Conservation (phyloP, 2,113 vertebrate genomes). For the Elachura formosa region DNA sequence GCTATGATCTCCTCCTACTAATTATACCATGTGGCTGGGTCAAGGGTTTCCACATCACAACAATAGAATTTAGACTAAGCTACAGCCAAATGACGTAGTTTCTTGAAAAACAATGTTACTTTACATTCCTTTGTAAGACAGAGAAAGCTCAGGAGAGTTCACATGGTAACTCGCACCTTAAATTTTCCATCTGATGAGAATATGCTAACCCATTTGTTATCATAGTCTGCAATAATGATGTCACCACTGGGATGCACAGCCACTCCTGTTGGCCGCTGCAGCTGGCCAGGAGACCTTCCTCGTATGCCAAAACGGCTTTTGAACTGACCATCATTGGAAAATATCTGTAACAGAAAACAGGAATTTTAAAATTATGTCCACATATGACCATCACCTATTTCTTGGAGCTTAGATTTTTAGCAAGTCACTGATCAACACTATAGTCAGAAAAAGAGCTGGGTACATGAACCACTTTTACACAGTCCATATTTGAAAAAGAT, state of each 20-base stretch:
- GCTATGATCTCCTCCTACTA: neutral
- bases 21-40: neutral
- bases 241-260: slow-evolving; percentile 93
- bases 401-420: neutral
- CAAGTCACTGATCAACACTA: neutral
- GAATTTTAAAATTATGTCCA: neutral
- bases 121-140: neutral
- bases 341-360: slow-evolving; percentile 77
- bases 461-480: neutral
- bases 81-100: neutral
- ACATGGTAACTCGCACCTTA: slow-evolving; percentile 76
- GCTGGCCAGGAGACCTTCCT: slow-evolving; percentile 90
- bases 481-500: neutral
- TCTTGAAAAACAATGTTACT: neutral
- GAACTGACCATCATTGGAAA: slow-evolving; percentile 93
- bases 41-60: neutral
- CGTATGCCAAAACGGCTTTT: slow-evolving; percentile 93
- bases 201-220: slow-evolving; percentile 99
- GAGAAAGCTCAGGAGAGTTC: neutral
- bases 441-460: neutral
- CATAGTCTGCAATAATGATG: slow-evolving; percentile 96
- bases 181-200: slow-evolving; percentile 96
- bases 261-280: slow-evolving; percentile 93
- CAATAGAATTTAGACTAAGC: neutral
- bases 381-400: neutral